Evolutionary conservation across 2,888 invertebrate species (phyloP).

Genomic region (Chloromyia formosa): DNA sequence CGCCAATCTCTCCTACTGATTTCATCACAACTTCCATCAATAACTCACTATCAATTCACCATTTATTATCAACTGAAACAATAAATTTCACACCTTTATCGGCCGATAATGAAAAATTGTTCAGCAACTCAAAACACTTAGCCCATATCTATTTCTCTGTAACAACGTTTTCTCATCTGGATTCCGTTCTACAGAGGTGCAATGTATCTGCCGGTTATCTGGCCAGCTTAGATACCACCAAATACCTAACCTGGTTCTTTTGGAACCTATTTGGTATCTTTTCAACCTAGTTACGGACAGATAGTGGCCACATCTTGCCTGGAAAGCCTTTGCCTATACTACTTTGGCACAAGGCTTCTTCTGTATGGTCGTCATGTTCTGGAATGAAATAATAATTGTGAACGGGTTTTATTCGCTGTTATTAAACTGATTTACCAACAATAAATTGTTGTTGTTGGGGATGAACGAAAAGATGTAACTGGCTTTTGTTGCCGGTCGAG

Average conservation of each 20-base stretch:
- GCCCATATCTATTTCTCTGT: neutral
- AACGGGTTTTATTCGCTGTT: constrained; percentile 24
- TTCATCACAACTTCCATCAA: constrained; percentile 3
- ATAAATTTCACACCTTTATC: constrained; percentile 33
- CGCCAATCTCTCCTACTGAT: neutral
- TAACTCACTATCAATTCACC: neutral
- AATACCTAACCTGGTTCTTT: neutral
- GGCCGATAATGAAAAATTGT: constrained; percentile 24
- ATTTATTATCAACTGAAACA: constrained; percentile 29
- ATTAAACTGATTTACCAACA: constrained; percentile 32
- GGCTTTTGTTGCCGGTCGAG: no score
- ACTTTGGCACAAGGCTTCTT: no score
- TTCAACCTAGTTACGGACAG: no score
- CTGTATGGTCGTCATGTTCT: neutral
- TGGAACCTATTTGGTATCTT: no score
- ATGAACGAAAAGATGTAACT: constrained; percentile 12
- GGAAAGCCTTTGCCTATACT: no score
- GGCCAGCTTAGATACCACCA: constrained; percentile 11
- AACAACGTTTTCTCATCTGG: no score
- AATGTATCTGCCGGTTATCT: neutral
- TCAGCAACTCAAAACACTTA: constrained; percentile 26
- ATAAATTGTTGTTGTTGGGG: neutral
- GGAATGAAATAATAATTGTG: constrained; percentile 36
- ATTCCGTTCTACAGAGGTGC: no score
- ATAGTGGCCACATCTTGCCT: no score